Evolutionary conservation across 2,113 vertebrate species (phyloP).

Genomic region (Mystacornis crossleyi): DNA sequence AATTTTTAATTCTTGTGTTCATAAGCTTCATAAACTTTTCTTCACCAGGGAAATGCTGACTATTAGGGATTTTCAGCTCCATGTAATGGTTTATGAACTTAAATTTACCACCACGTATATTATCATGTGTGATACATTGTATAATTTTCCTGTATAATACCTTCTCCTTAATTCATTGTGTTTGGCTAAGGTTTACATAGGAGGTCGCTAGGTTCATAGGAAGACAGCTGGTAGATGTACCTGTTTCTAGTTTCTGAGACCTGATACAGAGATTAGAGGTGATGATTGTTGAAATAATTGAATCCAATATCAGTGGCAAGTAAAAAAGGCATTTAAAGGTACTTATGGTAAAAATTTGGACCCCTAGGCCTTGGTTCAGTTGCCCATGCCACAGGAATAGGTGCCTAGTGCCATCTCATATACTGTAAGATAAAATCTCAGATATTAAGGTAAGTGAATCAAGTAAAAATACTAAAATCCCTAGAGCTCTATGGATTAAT

Average conservation of each 20-base stretch:
- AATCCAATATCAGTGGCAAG: background rate
- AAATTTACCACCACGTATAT: background rate
- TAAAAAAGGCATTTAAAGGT: background rate
- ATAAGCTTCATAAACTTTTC: background rate
- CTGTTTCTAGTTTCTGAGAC: background rate
- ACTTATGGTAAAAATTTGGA: background rate
- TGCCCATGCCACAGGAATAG: accelerated
- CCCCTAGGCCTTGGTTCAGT: background rate
- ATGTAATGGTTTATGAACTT: background rate
- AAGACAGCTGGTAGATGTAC: background rate
- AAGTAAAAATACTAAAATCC: background rate
- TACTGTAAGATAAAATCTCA: background rate
- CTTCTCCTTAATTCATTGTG: background rate
- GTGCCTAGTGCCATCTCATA: background rate
- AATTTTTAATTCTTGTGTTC: background rate
- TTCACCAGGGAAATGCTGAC: background rate
- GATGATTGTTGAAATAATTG: background rate
- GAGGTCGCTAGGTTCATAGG: background rate
- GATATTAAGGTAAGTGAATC: background rate
- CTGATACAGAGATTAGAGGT: background rate
- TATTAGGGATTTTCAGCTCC: background rate
- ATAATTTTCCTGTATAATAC: background rate
- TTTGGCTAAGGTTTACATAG: background rate
- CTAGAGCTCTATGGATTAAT: background rate
- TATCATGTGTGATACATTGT: background rate